phyloP scores from a whole-genome alignment of 2,888 invertebrate genomes.

The Drosophila antonietae region DNA sequence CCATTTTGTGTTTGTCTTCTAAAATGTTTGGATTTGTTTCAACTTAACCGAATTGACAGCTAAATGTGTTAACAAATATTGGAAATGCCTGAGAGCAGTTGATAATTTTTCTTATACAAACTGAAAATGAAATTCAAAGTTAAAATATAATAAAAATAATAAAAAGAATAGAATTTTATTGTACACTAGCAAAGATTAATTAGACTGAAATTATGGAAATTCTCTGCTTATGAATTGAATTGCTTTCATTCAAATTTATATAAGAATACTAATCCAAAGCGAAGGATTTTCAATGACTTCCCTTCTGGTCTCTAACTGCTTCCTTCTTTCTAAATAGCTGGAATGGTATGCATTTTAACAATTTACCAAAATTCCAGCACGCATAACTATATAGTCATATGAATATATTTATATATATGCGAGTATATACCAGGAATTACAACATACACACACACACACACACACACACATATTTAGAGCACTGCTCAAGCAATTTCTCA shows the following conservation, averaged over 20 bases:
- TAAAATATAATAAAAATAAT: neutral
- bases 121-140: neutral
- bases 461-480: conserved; percentile 32
- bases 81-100: neutral
- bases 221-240: neutral
- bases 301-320: neutral
- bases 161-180: neutral
- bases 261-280: neutral
- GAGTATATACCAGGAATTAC: conserved; percentile 12
- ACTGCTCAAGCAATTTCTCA: conserved; percentile 46
- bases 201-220: neutral
- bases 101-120: neutral
- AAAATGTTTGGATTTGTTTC: conserved; percentile 17
- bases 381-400: conserved; percentile 24
- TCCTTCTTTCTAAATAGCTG: neutral
- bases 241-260: neutral
- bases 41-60: conserved; percentile 42
- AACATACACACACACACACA: conserved; percentile 21
- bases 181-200: neutral
- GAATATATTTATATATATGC: conserved; percentile 4
- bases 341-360: conserved; percentile 11
- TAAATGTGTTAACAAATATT: conserved; percentile 27
- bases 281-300: neutral
- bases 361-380: conserved; percentile 46
- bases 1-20: conserved; percentile 13